Conservation (phyloP, 2,888 invertebrate genomes). For the Rhopalosiphum nymphaeae region DNA sequence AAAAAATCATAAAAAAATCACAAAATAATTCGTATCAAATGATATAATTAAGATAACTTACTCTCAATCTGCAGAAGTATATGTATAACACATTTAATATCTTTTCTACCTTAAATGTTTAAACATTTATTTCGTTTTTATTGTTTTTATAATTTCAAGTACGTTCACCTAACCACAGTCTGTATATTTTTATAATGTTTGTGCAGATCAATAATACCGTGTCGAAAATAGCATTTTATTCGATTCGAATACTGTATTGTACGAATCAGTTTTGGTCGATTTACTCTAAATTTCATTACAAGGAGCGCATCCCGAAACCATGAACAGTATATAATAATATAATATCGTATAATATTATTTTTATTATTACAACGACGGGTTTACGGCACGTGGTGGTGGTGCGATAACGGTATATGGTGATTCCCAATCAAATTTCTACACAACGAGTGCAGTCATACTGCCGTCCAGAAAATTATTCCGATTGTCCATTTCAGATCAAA, state of each 20-base stretch:
- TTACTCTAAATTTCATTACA: conserved; percentile 9
- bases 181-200: not conserved
- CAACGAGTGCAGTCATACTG: not conserved
- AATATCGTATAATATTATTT: not conserved
- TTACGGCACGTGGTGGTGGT: not conserved
- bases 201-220: not conserved
- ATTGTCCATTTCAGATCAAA: conserved; percentile 11
- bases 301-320: not conserved
- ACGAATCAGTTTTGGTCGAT: conserved; percentile 40
- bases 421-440: conserved; percentile 36
- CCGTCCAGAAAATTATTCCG: not conserved
- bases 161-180: not conserved
- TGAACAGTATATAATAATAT: not conserved
- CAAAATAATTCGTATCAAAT: not conserved
- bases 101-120: not conserved
- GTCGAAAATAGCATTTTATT: not conserved
- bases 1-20: not conserved
- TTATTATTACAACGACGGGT: not conserved
- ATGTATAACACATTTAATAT: not conserved
- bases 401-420: conserved; percentile 2
- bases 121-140: not conserved
- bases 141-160: not conserved
- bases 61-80: not conserved
- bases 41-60: not conserved
- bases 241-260: not conserved